These are phyloP conservation scores for Musca domestica DNA, from an alignment of 1,140 invertebrate species.

Conservation along the genomic window DNA sequence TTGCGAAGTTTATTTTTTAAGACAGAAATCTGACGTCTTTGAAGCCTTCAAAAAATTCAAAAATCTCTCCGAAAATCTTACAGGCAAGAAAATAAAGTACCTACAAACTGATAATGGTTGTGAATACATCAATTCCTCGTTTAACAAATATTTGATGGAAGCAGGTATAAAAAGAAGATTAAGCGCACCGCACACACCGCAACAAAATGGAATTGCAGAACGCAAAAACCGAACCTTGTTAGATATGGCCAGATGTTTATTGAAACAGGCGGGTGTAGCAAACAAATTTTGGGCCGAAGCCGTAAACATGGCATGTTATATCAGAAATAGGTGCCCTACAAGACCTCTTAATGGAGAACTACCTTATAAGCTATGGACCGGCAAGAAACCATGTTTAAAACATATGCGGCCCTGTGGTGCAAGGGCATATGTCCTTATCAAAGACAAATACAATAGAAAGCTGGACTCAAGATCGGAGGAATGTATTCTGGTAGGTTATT, in stretches of 20 bases:
- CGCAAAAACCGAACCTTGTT: constrained; percentile 7
- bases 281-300: too few species aligned
- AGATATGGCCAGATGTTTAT: constrained; percentile 30
- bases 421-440: constrained; percentile 32
- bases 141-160: too few species aligned
- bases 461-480: constrained; percentile 17
- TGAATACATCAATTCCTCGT: constrained; percentile 36
- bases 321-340: constrained; percentile 35
- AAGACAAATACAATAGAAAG: constrained; percentile 24
- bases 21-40: constrained; percentile 28
- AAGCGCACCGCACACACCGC: constrained; percentile 37
- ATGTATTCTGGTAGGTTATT: constrained; percentile 24
- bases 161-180: constrained; percentile 30
- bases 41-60: constrained; percentile 23
- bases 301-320: constrained; percentile 26
- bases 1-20: constrained; percentile 43
- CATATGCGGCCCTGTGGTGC: constrained; percentile 46
- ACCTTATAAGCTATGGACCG: constrained; percentile 46
- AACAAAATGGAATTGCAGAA: too few species aligned
- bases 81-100: constrained; percentile 16
- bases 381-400: constrained; percentile 40
- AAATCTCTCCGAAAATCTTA: constrained; percentile 15
- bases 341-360: constrained; percentile 28
- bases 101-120: constrained; percentile 36
- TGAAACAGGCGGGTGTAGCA: constrained; percentile 22